Percentiles rank a stretch among this genome's conserved stretches.
Conservation (phyloP, 2,797 vertebrate species). For the Lates japonicus region DNA sequence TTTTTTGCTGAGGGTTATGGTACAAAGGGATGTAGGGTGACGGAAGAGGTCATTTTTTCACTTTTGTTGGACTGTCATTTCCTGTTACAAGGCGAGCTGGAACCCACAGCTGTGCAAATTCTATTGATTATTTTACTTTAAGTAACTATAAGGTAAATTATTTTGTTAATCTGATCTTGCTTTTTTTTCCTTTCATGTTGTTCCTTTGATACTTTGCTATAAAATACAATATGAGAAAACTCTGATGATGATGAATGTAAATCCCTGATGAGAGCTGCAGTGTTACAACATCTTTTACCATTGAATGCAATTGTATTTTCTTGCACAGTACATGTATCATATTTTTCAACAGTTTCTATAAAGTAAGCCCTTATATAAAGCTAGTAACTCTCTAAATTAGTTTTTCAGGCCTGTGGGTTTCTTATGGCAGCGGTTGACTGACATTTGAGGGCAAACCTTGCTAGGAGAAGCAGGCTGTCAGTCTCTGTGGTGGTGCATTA, state of each 20-base stretch:
- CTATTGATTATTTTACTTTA: not conserved
- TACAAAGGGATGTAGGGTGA: conserved; percentile 17
- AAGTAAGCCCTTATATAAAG: not conserved
- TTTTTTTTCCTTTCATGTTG: not conserved
- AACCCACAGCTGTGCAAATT: conserved; percentile 3
- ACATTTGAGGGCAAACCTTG: not conserved
- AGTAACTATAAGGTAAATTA: not conserved
- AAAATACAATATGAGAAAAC: not conserved
- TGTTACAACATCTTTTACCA: not conserved
- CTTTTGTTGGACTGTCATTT: conserved; percentile 14
- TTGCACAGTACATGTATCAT: not conserved
- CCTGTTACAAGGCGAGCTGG: not conserved
- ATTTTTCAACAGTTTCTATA: not conserved
- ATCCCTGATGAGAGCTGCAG: not conserved
- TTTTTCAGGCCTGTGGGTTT: not conserved
- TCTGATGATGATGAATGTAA: not conserved
- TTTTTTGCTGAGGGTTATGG: not conserved
- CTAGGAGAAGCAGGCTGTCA: not conserved
- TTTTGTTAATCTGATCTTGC: not conserved
- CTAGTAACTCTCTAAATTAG: no score
- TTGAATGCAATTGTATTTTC: not conserved
- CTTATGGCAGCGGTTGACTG: not conserved
- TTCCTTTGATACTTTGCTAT: not conserved
- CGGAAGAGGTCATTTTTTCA: conserved; percentile 16
- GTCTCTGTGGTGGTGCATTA: not conserved